Evolutionary conservation across 2,113 vertebrate species (phyloP), one percentile per base, ranked within the genome.

Genomic region (Brachyhypopomus occidentalis): DNA sequence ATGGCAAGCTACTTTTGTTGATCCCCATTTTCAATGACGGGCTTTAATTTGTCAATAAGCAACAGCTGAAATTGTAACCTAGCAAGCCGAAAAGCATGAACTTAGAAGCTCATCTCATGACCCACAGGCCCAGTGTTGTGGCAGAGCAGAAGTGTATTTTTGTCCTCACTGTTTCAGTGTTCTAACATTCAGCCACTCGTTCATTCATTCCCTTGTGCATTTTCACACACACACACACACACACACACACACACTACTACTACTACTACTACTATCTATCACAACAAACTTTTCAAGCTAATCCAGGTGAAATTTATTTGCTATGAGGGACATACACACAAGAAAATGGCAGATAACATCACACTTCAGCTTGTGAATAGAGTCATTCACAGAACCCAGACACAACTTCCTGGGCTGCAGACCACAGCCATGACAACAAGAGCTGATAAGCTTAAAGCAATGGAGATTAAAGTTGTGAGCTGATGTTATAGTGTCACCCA

Each of bases 21-120:
- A 48, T 70, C 76, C 52, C 17, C 20, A n/a, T 58, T 30, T 78
- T 60, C 75, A 55, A 16, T 2, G 41, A 25, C 11, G 36, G 72
- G 12, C 55, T 67, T 25, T n/a, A 64, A 60, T 77, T 19, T 52
- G 63, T 8, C 64, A 78, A 58, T 23, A 69, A 69, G 22, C 36
- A 36, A 70, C 58, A 27, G 45, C 14, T 19, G 56, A 55, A 64
- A 25, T 58, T 8, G n/a, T 14, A 52, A 34, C 1, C 30, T 38
- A 45, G 19, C 63, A 55, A 75, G 16, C 27, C 56, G 41, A 14
- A 52, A 52, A 52, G 45, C 34, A 62, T 34, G 19, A 36, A 60
- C 30, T 4, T 56, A 59, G 17, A 30, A 55, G 45, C 5, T 52
- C 27, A 16, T 72, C n/a, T 72, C 25, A 20, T 30, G 27, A 27